These are phyloP conservation scores for Calyptommatus sinebrachiatus DNA, from an alignment of 2,113 vertebrate species.

Conservation along the genomic window DNA sequence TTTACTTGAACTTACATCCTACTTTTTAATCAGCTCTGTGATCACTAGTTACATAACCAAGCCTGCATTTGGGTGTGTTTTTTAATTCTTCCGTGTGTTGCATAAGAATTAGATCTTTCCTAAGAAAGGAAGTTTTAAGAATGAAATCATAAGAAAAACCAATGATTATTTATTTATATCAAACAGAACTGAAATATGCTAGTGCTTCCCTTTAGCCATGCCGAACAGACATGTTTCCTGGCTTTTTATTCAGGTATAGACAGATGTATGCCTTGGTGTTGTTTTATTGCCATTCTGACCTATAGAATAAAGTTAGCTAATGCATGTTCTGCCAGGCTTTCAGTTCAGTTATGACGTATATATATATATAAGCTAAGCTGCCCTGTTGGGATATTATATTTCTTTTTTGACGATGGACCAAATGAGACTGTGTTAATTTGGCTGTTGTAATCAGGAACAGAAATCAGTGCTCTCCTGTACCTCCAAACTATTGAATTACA, in stretches of 20 bases:
- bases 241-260: neutral
- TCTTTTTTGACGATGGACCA: neutral
- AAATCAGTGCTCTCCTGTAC: neutral
- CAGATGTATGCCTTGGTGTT: neutral
- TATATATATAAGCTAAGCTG: neutral
- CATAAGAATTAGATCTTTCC: neutral
- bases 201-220: neutral
- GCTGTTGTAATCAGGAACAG: conserved; percentile 5
- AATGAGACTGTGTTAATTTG: neutral
- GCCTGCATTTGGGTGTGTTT: neutral
- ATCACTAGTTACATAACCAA: too few relatives aligned
- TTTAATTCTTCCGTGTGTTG: neutral
- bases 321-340: neutral
- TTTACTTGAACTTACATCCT: too few relatives aligned
- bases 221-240: neutral
- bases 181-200: neutral
- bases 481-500: neutral
- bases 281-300: neutral
- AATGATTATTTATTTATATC: too few relatives aligned
- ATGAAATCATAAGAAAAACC: neutral
- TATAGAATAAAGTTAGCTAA: neutral
- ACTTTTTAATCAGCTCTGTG: too few relatives aligned
- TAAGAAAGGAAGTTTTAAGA: neutral
- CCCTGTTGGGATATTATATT: neutral
- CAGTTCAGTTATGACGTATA: neutral